These are phyloP conservation scores for Machimus atricapillus DNA, from an alignment of 2,888 invertebrate genomes.

Conservation along the genomic window DNA sequence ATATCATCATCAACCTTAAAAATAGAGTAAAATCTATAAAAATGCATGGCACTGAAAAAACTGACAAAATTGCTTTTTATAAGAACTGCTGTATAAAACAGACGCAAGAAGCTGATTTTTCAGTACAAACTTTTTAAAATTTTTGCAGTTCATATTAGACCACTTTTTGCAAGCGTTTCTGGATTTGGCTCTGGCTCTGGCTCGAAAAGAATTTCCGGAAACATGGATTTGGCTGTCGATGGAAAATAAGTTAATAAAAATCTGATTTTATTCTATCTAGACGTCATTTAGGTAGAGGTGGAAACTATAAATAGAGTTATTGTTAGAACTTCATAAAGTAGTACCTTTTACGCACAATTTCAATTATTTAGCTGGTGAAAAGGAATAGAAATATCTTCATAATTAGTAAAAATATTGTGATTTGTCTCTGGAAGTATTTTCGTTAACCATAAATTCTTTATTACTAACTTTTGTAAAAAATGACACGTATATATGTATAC, in stretches of 20 bases:
- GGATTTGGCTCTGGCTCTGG: not conserved
- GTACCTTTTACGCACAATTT: not conserved
- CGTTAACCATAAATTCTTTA: too few relatives aligned
- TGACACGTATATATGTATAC: too few relatives aligned
- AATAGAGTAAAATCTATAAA: too few relatives aligned
- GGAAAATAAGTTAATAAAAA: not conserved
- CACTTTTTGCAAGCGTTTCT: not conserved
- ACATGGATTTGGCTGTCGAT: not conserved
- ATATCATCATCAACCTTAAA: too few relatives aligned
- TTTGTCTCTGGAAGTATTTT: not conserved
- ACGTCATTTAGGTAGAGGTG: not conserved
- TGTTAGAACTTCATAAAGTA: too few relatives aligned
- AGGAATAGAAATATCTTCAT: not conserved
- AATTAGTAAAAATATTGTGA: not conserved
- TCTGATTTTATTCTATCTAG: not conserved
- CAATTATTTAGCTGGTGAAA: not conserved
- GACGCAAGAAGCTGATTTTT: not conserved
- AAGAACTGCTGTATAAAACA: too few relatives aligned
- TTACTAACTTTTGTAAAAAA: too few relatives aligned
- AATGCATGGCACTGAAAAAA: too few relatives aligned
- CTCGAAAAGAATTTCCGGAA: constrained; percentile 44
- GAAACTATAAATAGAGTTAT: not conserved
- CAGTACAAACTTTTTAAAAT: not conserved
- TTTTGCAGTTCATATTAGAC: not conserved
- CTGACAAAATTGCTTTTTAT: too few relatives aligned